These are phyloP conservation scores for Sarcophaga bullata DNA, from an alignment of 1,140 invertebrate genomes.

Conservation along the genomic window DNA sequence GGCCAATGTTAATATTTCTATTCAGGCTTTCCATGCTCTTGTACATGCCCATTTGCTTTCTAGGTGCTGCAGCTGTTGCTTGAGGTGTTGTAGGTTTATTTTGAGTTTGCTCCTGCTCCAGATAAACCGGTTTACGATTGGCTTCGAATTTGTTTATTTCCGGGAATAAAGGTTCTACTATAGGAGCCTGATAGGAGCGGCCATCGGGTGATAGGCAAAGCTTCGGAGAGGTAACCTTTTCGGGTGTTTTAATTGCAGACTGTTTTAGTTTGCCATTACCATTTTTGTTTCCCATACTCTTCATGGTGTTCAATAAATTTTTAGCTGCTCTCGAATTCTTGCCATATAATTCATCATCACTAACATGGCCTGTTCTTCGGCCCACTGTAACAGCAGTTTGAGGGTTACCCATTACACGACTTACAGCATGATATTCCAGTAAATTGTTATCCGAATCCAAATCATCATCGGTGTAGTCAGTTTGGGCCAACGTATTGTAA, in stretches of 20 bases:
- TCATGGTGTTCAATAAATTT: constrained; percentile 58
- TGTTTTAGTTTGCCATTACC: constrained; percentile 9
- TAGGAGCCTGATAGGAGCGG: constrained; percentile 57
- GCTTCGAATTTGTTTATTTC: constrained; percentile 56
- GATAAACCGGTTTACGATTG: constrained; percentile 51
- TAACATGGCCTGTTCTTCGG: constrained; percentile 53
- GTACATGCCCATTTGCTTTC: background rate
- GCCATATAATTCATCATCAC: constrained; percentile 61
- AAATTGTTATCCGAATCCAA: constrained; percentile 56
- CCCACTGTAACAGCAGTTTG: constrained; percentile 69
- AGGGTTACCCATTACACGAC: constrained; percentile 74
- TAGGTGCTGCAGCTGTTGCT: background rate
- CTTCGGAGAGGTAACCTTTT: constrained; percentile 52
- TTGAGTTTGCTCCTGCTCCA: constrained; percentile 13
- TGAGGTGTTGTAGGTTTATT: constrained; percentile 41
- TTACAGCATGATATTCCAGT: constrained; percentile 70
- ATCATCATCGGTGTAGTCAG: constrained; percentile 62
- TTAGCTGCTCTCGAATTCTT: constrained; percentile 59
- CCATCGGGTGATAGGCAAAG: constrained; percentile 58
- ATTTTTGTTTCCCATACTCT: constrained; percentile 51
- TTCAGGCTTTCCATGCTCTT: constrained; percentile 33
- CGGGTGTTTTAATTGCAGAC: constrained; percentile 33
- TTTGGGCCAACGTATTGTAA: constrained; percentile 51
- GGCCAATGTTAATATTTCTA: background rate
- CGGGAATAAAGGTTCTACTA: constrained; percentile 61